Base-by-base conservation (phyloP, 2,888 invertebrate species). In the Lamellibrachia satsuma region DNA sequence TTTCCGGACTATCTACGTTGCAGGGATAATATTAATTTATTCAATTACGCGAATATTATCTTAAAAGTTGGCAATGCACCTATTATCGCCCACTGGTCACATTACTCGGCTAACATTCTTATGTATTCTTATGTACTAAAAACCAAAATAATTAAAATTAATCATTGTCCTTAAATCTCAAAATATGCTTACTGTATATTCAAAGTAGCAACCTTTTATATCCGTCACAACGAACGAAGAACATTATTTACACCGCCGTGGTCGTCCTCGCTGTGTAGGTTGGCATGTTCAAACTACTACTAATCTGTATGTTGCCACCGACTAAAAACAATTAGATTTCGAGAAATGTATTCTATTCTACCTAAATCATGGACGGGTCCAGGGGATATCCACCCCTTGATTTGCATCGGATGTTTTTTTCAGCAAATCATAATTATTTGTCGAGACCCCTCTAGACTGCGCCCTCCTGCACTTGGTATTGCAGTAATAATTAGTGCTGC, bases 261-360 rank as follows among this genome's bases (percentile, higher is more conserved):
- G 15, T 57, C 57, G 6, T 75, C n/a, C 6, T 75, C 75, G 75
- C n/a, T 75, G 15, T 75, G 22, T 75, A 75, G n/a, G 75, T 75
- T 75, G 75, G 75, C 75, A 22, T 75, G 75, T 55, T 15, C n/a
- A 75, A 75, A 75, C 22, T 0, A 75, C 22, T 75, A n/a, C 22
- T 75, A 75, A 75, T 75, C 75, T 75, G 75, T 4, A n/a, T 75
- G 75, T 75, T 75, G 75, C 75, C 75, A 75, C n/a, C 75, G 75
- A 75, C 75, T 75, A 6, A 39, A 39, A 39, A 39, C 39, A 39
- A 39, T 39, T 39, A 39, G 39, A 39, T 39, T 39, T 39, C 39
- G 39, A 39, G 39, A 39, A 39, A 39, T 39, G 39, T 39, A 39
- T 39, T 39, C 39, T 39, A 39, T 39, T 39, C 39, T 39, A 39